Base-by-base conservation (phyloP, 2,113 vertebrate genomes). In the Hippopotamus amphibius region DNA sequence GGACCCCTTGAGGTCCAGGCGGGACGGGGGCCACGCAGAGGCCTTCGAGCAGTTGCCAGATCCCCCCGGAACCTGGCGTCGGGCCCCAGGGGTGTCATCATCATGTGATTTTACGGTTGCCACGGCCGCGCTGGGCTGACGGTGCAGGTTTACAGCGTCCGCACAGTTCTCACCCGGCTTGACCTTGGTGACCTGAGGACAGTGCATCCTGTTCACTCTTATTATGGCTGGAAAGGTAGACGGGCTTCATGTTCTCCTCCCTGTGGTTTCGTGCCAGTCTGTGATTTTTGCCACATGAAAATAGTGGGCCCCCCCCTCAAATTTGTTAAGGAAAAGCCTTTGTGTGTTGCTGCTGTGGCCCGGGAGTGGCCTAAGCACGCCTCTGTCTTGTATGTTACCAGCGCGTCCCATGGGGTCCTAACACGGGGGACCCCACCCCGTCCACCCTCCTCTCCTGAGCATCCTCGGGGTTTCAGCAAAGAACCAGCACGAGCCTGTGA, bases 131-230 rank as follows among this genome's bases (percentile, higher is more conserved):
- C 55, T 21, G 74, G 74, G 46, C 74, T 33, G 46, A 12, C 46
- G 9, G 53, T 55, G 17, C 46, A 77, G 74, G 6, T 43, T 61
- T 11, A 0, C 74, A 50, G 17, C 46, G 0, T 12, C 9, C 1
- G 0, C 76, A 2, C 6, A 0, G 6, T n/a, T 55, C 48, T 53
- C 76, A 3, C n/a, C 76, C 76, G 2, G 6, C 76, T 14, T 10
- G 0, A n/a, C 76, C 48, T 77, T 50, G 76, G 2, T 14, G 48
- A 2, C 22, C 48, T 7, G 76, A 79, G 3, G 17, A 13, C 17
- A 22, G 48, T 5, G 9, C 30, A 21, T 12, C 10, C 30, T 0
- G 0, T n/a, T 4, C 48, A 48, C 76, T 55, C 11, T 2, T 79
- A 6, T 4, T n/a, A 15, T 55, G 76, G 6, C 6, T n/a, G 76